Evolutionary conservation across 2,797 vertebrate species (phyloP), one percentile per base, ranked within the genome.

Genomic region (Muscicapa comitata): DNA sequence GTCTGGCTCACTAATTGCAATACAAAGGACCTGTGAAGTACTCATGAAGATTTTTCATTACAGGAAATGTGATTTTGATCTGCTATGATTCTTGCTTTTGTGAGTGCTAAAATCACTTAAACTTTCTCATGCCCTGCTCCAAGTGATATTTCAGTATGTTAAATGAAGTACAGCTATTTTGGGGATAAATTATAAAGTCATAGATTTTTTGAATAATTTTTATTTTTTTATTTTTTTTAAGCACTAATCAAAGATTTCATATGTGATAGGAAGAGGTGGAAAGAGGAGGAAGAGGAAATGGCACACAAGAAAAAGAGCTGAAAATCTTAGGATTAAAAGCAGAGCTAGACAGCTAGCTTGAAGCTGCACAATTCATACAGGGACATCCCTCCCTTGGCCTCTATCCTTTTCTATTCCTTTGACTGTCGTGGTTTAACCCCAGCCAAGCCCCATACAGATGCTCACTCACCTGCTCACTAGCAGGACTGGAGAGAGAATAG

Each of bases 401-500:
- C 15, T 57, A 5, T 28, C 12, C 13, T 67, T 57, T 80, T 68
- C 13, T 54, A 1, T 70, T 81, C 48, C 37, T 57, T 88, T 80
- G 26, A 35, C 25, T 47, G 21, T 20, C 9, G 7, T 67, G 10
- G 7, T 19, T 80, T 67, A n/a, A 51, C 8, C 7, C 15, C 13
- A 59, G 9, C 21, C 40, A 88, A 74, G 10, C 7, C 16, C 26
- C 15, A 11, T 13, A 23, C 25, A 47, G 17, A 11, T 33, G 6
- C 17, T 74, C 21, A 26, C 2, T 9, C 20, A 47, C 29, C n/a
- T 5, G 2, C 15, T 31, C 47, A 54, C 8, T 1, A 11, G 29
- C 5, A 40, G 31, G 21, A 28, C 1, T 2, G 3, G 40, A 33
- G 40, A 23, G 8, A 11, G 4, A 51, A 59, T 5, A 21, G 11